Conservation (phyloP, 1,140 invertebrate species). For the Parasteatoda tepidariorum region DNA sequence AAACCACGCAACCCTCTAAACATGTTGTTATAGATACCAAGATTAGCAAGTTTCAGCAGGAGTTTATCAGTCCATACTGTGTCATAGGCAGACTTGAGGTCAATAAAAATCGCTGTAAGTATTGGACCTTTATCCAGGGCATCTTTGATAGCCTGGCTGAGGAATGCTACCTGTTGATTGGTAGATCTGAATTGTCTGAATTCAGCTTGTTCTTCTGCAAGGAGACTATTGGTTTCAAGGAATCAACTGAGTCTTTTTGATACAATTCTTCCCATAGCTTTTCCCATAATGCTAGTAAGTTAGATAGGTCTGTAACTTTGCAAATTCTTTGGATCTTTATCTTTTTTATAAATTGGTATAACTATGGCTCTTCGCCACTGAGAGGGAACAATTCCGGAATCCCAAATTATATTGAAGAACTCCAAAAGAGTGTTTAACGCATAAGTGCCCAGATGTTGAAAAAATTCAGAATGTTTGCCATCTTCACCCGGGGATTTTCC, state of each 20-base stretch:
- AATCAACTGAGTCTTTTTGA: slow-evolving; percentile 6
- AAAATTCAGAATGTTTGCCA: slow-evolving; percentile 10
- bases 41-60: neutral
- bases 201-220: neutral
- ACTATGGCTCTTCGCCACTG: neutral
- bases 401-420: slow-evolving; percentile 10
- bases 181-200: slow-evolving; percentile 17
- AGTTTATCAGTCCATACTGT: slow-evolving; percentile 3
- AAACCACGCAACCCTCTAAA: neutral
- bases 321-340: neutral
- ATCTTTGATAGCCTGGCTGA: slow-evolving; percentile 13
- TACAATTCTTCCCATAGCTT: slow-evolving; percentile 16
- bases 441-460: neutral
- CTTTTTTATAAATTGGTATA: slow-evolving; percentile 7
- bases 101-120: neutral
- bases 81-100: slow-evolving; percentile 6
- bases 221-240: slow-evolving; percentile 2
- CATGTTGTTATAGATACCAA: neutral
- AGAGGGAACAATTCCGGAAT: slow-evolving; percentile 2
- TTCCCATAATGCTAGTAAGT: neutral
- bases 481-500: slow-evolving; percentile 24
- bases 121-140: slow-evolving; percentile 1
- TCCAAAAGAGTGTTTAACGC: neutral
- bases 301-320: neutral
- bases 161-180: neutral